phyloP scores from a whole-genome alignment of 2,888 invertebrate species.

The Rosalia funebris region DNA sequence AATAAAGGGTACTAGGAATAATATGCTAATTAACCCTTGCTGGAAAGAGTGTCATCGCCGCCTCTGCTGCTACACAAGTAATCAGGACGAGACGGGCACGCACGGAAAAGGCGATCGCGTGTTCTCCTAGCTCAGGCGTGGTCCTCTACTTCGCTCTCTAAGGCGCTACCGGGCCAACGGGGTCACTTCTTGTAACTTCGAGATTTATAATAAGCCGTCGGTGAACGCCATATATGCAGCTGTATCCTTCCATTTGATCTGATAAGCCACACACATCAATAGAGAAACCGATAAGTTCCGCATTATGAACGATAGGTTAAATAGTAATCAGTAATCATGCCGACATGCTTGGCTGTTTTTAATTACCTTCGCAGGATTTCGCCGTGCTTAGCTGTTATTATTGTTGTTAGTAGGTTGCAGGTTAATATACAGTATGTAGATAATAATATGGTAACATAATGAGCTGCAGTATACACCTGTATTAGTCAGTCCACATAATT shows the following conservation, averaged over 20 bases:
- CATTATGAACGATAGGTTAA: slow-evolving; percentile 25
- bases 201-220: slow-evolving; percentile 39
- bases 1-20: too few relatives aligned
- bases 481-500: too few relatives aligned
- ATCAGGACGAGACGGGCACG: slow-evolving; percentile 47
- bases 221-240: slow-evolving; percentile 31
- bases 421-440: too few relatives aligned
- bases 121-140: slow-evolving; percentile 49
- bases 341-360: slow-evolving; percentile 2
- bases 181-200: slow-evolving; percentile 47
- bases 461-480: too few relatives aligned
- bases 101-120: slow-evolving; percentile 43
- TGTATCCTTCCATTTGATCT: slow-evolving; percentile 23
- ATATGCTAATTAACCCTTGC: too few relatives aligned
- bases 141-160: slow-evolving; percentile 42
- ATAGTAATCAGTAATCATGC: background rate
- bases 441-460: too few relatives aligned
- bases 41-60: background rate
- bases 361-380: background rate
- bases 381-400: background rate
- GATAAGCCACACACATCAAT: slow-evolving; percentile 23
- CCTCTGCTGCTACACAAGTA: slow-evolving; percentile 15
- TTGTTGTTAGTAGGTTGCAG: too few relatives aligned
- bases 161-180: slow-evolving; percentile 53
- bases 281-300: slow-evolving; percentile 30